Evolutionary conservation across 2,888 invertebrate genomes (phyloP), one percentile per base, ranked within the genome.

Genomic region (Hemistola chrysoprasaria): DNA sequence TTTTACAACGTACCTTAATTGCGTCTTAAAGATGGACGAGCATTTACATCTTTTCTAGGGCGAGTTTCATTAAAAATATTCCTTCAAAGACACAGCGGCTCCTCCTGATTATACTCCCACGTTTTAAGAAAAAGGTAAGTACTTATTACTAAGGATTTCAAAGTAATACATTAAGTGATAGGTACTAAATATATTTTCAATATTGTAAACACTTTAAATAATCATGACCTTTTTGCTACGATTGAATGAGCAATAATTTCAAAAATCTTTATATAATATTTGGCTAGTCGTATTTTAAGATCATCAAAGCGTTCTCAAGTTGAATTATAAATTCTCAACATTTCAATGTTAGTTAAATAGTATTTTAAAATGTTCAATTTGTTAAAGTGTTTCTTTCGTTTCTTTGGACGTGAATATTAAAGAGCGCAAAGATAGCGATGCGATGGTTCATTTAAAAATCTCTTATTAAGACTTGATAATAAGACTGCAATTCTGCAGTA

Each of bases 41-140:
- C 70, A 71, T 77, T 75, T 74, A 72, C 71, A 73, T 78, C 74
- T 67, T 73, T 73, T 72, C 71, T 71, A 71, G 65, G 72, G 71
- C 63, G 73, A 16, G 16, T 80, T 81, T 81, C 77, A 77, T 79
- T 79, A 76, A 80, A 79, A 78, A 69, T 62, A n/a, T 71, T 74
- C 64, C 67, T 71, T 69, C 73, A 78, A 78, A 78, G 68, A 63
- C 64, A 63, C 59, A 59, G 62, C 56, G 62, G 72, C 71, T 73
- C 77, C 74, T 77, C 77, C 73, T 81, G 79, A 40, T 40, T 28
- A 39, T 27, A 32, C n/a, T n/a, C n/a, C n/a, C 28, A 40, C 28
- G 11, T 32, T 23, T 22, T 23, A 20, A 24, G 11, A 38, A n/a
- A n/a, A n/a, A n/a, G n/a, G n/a, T n/a, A n/a, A 33, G 20, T 23